phyloP scores from a whole-genome alignment of 2,113 vertebrate genomes.

The Trochalopteron elliotii region DNA sequence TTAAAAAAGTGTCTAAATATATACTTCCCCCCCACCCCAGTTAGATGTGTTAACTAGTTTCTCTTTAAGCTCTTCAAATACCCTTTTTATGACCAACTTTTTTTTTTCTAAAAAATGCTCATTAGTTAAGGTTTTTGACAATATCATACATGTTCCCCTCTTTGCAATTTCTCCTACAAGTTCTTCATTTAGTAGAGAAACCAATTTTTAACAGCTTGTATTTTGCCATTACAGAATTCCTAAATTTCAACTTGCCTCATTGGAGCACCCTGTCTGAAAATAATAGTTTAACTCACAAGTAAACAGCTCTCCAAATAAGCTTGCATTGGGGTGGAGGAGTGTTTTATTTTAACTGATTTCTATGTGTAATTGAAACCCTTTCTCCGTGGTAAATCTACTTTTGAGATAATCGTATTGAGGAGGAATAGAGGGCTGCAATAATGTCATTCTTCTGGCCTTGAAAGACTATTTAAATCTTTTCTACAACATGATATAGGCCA shows the following conservation, averaged over 20 bases:
- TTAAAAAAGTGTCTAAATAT: not conserved
- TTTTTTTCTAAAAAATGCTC: not conserved
- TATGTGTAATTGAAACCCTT: not conserved
- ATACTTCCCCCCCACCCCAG: no score
- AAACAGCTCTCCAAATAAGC: not conserved
- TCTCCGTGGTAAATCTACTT: not conserved
- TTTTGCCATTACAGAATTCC: not conserved
- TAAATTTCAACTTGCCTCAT: not conserved
- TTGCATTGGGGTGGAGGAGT: not conserved
- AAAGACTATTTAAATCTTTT: constrained; percentile 47
- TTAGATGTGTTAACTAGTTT: not conserved
- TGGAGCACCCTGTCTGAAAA: not conserved
- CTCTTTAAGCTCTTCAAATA: not conserved
- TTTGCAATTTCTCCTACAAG: not conserved
- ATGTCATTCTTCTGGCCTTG: constrained; percentile 26
- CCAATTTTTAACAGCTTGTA: not conserved
- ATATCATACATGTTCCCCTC: not conserved
- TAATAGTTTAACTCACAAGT: not conserved
- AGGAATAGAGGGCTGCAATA: not conserved
- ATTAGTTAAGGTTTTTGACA: not conserved
- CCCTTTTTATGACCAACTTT: not conserved
- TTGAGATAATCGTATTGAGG: not conserved
- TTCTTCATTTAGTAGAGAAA: not conserved
- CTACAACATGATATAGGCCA: not conserved
- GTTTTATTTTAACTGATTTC: not conserved